A percentile compares a stretch with the other conserved stretches of the same genome.
These are phyloP conservation scores for Patella depressa DNA, from an alignment of 2,888 invertebrate species.

Conservation along the genomic window DNA sequence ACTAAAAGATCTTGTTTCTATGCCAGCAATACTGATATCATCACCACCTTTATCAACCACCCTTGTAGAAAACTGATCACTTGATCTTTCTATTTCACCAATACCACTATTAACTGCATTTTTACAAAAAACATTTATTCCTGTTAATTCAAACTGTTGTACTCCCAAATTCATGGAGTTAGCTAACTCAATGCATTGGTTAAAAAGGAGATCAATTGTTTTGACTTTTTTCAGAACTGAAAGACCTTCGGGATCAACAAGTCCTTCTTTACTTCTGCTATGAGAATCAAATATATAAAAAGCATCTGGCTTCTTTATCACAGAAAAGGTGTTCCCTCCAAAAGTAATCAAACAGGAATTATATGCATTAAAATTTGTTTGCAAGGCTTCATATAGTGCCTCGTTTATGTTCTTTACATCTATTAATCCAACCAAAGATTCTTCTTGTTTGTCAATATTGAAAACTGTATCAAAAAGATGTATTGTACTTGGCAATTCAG, in stretches of 20 bases:
- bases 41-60: neutral
- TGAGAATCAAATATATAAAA: constrained; percentile 27
- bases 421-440: neutral
- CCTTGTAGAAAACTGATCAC: too few species aligned
- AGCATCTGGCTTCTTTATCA: neutral
- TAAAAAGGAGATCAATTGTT: neutral
- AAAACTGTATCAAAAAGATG: neutral
- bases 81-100: too few species aligned
- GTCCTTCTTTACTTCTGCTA: constrained; percentile 8
- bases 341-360: constrained; percentile 22
- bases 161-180: neutral
- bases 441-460: neutral
- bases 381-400: constrained; percentile 11
- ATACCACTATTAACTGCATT: too few species aligned
- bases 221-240: constrained; percentile 19
- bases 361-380: constrained; percentile 20
- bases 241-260: neutral
- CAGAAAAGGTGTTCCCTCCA: constrained; percentile 16
- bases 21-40: neutral
- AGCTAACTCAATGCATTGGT: neutral
- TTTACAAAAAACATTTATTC: neutral
- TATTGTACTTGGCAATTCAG: neutral
- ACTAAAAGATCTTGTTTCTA: neutral
- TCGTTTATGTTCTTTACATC: neutral
- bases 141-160: neutral